Percentiles rank a stretch among this genome's conserved stretches.
phyloP scores from a whole-genome alignment of 2,888 invertebrate genomes.

The Julus scanicus region DNA sequence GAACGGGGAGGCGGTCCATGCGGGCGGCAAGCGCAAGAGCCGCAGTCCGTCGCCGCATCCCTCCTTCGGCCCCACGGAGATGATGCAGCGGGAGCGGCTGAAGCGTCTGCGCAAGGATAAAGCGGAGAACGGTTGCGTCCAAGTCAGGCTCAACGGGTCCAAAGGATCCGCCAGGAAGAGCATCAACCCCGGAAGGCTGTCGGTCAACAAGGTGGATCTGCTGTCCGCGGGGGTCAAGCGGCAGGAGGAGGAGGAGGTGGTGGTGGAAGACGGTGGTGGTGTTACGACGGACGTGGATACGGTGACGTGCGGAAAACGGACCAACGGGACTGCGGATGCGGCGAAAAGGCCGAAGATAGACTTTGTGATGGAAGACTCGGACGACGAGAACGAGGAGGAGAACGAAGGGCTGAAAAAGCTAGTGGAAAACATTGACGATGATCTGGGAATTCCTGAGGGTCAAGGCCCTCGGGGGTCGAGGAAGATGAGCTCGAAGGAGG shows the following conservation, averaged over 20 bases:
- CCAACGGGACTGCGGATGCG: neutral
- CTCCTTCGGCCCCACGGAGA: slow-evolving; percentile 16
- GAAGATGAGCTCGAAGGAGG: neutral
- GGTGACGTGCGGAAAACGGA: neutral
- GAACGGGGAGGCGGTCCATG: neutral
- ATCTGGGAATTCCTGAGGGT: neutral
- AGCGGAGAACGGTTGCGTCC: neutral
- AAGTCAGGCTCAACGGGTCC: neutral
- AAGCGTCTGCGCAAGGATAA: slow-evolving; percentile 5
- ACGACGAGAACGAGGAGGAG: slow-evolving; percentile 31
- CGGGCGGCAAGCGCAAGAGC: slow-evolving; percentile 15
- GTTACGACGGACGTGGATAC: too few species aligned
- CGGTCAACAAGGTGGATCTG: slow-evolving; percentile 12
- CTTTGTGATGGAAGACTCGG: slow-evolving; percentile 16
- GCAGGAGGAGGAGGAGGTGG: neutral
- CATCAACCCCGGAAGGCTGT: slow-evolving; percentile 7
- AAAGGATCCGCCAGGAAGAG: neutral
- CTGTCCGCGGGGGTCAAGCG: neutral
- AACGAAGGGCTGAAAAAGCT: slow-evolving; percentile 15
- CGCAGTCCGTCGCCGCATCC: neutral
- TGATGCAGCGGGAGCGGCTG: neutral
- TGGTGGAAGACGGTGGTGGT: neutral
- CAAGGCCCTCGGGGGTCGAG: neutral
- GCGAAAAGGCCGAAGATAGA: neutral
- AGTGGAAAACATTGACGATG: neutral